phyloP scores from a whole-genome alignment of 2,888 invertebrate species.

The Pseudoips prasinana region DNA sequence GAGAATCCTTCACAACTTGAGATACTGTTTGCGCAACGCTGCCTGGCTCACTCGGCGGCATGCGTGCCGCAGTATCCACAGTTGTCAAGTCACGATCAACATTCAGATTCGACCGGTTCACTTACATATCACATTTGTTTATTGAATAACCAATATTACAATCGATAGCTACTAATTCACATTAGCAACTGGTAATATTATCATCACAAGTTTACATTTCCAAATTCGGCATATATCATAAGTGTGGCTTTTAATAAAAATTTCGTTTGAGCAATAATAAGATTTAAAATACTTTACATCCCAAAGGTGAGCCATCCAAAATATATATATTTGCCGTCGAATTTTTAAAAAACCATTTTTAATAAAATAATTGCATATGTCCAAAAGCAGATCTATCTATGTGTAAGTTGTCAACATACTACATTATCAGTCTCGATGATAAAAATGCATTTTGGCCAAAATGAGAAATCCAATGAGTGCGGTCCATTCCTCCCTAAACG shows the following conservation, averaged over 20 bases:
- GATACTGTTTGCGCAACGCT: constrained; percentile 42
- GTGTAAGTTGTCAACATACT: constrained; percentile 69
- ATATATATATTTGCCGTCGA: constrained; percentile 68
- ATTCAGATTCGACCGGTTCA: constrained; percentile 57
- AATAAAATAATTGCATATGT: constrained; percentile 72
- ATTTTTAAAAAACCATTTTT: constrained; percentile 57
- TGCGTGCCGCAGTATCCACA: constrained; percentile 41
- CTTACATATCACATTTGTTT: constrained; percentile 74
- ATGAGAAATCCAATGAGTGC: constrained; percentile 70
- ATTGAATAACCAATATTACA: constrained; percentile 47
- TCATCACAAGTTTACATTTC: constrained; percentile 61
- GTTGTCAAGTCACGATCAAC: constrained; percentile 58
- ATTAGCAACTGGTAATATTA: constrained; percentile 66
- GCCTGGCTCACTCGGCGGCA: constrained; percentile 12
- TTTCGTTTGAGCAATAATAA: constrained; percentile 77
- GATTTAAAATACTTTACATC: constrained; percentile 65
- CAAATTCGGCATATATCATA: constrained; percentile 68
- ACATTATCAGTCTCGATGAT: constrained; percentile 79
- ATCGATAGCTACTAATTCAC: constrained; percentile 60
- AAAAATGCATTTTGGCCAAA: constrained; percentile 79
- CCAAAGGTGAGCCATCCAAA: constrained; percentile 79
- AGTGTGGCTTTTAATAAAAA: constrained; percentile 72
- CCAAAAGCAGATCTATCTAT: constrained; percentile 76
- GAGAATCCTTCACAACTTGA: constrained; percentile 57
- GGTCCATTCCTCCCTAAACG: constrained; percentile 45